Evolutionary conservation across 64 coral and sea anemone species (phyloP), one percentile per base, ranked within the genome.

Genomic region (Montipora foliosa): DNA sequence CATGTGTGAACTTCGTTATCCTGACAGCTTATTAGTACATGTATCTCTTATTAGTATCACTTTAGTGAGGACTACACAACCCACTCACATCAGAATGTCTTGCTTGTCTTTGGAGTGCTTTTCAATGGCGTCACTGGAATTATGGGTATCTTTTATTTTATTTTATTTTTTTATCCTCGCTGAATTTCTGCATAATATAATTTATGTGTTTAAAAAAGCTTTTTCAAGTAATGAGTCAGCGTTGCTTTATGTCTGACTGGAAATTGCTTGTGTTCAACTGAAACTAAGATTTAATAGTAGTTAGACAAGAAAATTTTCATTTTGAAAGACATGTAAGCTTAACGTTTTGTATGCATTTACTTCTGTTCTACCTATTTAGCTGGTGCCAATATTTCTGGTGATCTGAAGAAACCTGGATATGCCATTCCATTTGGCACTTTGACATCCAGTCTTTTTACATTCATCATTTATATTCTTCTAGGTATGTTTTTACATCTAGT

Each of bases 361-460:
- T 70, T 2, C 15, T 93, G 44, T 1, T 58, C 72, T 94, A 6
- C 51, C 0, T 58, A 77, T 94, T 11, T 57, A 98, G 97, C 97
- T 85, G 97, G 97, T 51, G 97, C 94, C 10, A 98, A 98, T 61
- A 98, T 98, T 85, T 98, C 97, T 75, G 97, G 97, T 22, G 97
- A 98, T 49, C 87, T 98, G 15, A 98, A 95, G 49, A 95, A 93
- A 46, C 94, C 97, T 52, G 97, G 94, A 8, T 90, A 93, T 53
- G 94, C 97, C 11, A 98, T 98, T 55, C 97, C 97, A 19, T 95
- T 93, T 88, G 97, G 97, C 46, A 95, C 97, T 9, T 46, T 98
- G 19, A 79, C 79, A 17, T 94, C 88, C 9, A 94, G 93, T 44
- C 15, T 91, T 5, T 88, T 95, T 69, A 98, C 97, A 24, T 98